A percentile compares a stretch with the other conserved stretches of the same genome.
Evolutionary conservation across 1,140 invertebrate species (phyloP).

Genomic region (Drosophila lacteicornis): DNA sequence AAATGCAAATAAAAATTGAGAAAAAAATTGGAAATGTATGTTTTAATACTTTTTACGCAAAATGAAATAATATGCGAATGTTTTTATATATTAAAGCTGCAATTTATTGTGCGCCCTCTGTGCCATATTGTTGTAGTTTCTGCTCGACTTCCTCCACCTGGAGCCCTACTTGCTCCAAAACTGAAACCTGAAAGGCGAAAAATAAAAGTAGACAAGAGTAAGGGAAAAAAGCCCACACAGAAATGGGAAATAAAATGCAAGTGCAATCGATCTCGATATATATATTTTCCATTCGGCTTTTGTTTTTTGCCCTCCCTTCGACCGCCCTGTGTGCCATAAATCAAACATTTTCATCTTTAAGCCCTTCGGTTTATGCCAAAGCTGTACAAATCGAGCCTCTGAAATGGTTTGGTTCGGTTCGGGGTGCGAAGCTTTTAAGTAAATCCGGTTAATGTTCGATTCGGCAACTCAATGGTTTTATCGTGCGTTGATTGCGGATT

Average conservation of each 20-base stretch:
- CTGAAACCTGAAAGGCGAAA: conserved; percentile 1
- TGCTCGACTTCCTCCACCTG: background rate
- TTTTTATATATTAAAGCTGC: conserved; percentile 54
- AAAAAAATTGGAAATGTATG: background rate
- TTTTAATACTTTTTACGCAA: conserved; percentile 27
- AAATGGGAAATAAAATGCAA: conserved; percentile 40
- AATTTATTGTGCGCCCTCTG: conserved; percentile 29
- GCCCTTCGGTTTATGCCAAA: conserved; percentile 33
- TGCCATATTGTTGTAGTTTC: conserved; percentile 47
- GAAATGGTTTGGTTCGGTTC: conserved; percentile 5
- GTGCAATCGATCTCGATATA: conserved; percentile 36
- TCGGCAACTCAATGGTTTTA: conserved; percentile 4
- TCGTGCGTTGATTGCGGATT: conserved; percentile 5
- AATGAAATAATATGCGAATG: conserved; percentile 43
- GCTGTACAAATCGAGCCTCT: conserved; percentile 13
- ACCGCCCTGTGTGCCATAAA: conserved; percentile 26
- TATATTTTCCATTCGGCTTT: background rate
- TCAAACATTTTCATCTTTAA: conserved; percentile 40
- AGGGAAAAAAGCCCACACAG: background rate
- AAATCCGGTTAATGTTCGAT: conserved; percentile 28
- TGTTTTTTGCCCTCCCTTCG: conserved; percentile 11
- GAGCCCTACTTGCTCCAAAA: background rate
- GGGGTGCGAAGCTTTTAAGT: conserved; percentile 26
- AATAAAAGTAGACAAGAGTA: too few relatives aligned
- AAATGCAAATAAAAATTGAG: conserved; percentile 31